phyloP scores from a whole-genome alignment of 2,888 invertebrate species.

The Tiphia femorata region DNA sequence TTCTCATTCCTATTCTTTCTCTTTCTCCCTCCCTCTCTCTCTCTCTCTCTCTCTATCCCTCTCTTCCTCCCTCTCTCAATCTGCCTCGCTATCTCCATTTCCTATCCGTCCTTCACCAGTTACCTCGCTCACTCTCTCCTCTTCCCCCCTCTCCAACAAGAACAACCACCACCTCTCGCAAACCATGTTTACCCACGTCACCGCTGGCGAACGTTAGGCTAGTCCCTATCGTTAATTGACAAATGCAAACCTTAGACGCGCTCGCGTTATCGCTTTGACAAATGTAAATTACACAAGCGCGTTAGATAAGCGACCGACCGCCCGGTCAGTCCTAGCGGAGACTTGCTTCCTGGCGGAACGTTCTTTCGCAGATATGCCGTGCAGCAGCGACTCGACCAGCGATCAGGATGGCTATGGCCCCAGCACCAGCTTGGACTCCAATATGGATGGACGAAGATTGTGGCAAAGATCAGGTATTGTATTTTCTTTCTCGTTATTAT shows the following conservation, averaged over 20 bases:
- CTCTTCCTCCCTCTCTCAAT: too few species aligned
- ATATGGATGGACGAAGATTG: slow-evolving; percentile 61
- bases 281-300: slow-evolving; percentile 21
- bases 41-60: too few species aligned
- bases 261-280: slow-evolving; percentile 16
- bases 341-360: slow-evolving; percentile 35
- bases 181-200: too few species aligned
- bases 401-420: slow-evolving; percentile 73
- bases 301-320: slow-evolving; percentile 15
- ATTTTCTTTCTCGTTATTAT: too few species aligned
- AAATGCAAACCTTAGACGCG: slow-evolving; percentile 10
- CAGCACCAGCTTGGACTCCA: slow-evolving; percentile 74
- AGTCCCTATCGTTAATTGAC: neutral
- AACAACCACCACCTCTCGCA: too few species aligned
- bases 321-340: too few species aligned
- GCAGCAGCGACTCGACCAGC: slow-evolving; percentile 73
- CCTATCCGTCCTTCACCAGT: too few species aligned
- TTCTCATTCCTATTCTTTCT: neutral
- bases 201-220: too few species aligned
- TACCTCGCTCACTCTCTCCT: too few species aligned
- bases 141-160: too few species aligned
- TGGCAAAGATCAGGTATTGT: slow-evolving; percentile 68
- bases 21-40: neutral
- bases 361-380: slow-evolving; percentile 69
- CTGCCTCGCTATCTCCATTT: too few species aligned